Conservation (phyloP, 23 tunicate genomes). For the Halocynthia roretzi region DNA sequence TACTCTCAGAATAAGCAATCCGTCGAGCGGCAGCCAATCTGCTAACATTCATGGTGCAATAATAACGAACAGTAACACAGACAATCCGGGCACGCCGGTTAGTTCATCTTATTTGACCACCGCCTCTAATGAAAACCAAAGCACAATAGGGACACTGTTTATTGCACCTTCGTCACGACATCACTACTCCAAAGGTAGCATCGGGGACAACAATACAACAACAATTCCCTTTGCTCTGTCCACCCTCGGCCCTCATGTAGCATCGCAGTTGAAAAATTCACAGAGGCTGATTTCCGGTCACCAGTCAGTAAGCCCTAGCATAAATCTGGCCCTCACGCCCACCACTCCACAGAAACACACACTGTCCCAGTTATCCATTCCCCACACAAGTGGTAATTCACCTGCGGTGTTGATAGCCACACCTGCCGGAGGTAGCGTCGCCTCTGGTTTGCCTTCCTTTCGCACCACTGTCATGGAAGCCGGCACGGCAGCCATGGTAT, state of each 20-base stretch:
- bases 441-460: conserved; percentile 11
- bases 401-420: conserved; percentile 13
- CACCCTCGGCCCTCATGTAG: background rate
- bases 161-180: conserved; percentile 6
- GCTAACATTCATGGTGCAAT: background rate
- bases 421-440: conserved; percentile 20
- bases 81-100: background rate
- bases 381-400: conserved; percentile 15
- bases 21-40: background rate
- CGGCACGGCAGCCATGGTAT: conserved; percentile 1
- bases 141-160: conserved; percentile 1
- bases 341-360: conserved; percentile 19
- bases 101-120: background rate
- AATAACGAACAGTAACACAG: background rate
- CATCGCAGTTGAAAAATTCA: conserved; percentile 6
- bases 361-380: conserved; percentile 21
- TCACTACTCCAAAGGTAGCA: background rate
- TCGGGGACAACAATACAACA: too few relatives aligned
- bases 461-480: conserved; percentile 2
- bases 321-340: conserved; percentile 24
- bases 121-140: background rate
- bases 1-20: conserved; percentile 16
- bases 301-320: background rate
- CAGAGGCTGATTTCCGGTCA: conserved; percentile 1
- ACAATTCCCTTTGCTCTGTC: conserved; percentile 3